Evolutionary conservation across 2,888 invertebrate species (phyloP).

Genomic region (Abscondita cerata): DNA sequence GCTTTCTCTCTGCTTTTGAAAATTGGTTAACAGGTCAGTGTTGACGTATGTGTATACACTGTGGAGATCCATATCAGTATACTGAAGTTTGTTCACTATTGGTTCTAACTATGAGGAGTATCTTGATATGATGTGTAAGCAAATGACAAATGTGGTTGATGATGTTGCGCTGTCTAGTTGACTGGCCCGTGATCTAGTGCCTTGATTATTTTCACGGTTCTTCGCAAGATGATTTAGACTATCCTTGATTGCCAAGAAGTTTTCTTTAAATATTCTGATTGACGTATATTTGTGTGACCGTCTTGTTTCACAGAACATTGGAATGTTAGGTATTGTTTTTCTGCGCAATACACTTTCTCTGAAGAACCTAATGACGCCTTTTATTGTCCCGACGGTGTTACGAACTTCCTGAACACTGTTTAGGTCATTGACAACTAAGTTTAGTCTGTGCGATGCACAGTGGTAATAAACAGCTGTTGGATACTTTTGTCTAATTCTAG

Average conservation of each 20-base stretch:
- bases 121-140: not conserved
- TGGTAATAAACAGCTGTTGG: slow-evolving; percentile 16
- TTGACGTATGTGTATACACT: not conserved
- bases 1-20: not conserved
- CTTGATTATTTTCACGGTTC: not conserved
- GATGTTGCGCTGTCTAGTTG: slow-evolving; percentile 5
- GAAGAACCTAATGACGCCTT: too few species aligned
- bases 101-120: slow-evolving; percentile 6
- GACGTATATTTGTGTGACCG: slow-evolving; percentile 9
- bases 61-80: not conserved
- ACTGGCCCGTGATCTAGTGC: not conserved
- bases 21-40: not conserved
- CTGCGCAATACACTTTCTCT: not conserved
- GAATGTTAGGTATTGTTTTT: not conserved
- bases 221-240: not conserved
- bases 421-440: slow-evolving; percentile 21
- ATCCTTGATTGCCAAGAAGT: slow-evolving; percentile 8
- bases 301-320: too few species aligned
- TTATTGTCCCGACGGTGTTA: not conserved
- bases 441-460: slow-evolving; percentile 25
- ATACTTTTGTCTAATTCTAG: slow-evolving; percentile 13
- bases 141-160: not conserved
- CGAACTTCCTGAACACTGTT: slow-evolving; percentile 7
- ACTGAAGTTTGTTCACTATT: slow-evolving; percentile 5
- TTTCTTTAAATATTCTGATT: slow-evolving; percentile 8